A percentile compares a stretch with the other conserved stretches of the same genome.
phyloP scores from a whole-genome alignment of 2,888 invertebrate species.

The Adela reaumurella region DNA sequence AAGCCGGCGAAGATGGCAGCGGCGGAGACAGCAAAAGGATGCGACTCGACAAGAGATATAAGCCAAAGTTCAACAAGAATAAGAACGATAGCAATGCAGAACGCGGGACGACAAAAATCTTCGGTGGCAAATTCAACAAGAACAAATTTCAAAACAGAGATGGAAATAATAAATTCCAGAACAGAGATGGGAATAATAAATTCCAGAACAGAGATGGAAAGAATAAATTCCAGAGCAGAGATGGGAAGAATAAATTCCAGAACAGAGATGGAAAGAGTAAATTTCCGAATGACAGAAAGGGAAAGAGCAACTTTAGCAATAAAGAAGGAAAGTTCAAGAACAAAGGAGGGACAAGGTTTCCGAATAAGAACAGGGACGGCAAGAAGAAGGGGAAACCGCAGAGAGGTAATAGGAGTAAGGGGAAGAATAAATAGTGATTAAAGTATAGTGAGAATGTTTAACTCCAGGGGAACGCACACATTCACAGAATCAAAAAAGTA shows the following conservation, averaged over 20 bases:
- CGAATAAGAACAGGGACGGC: neutral
- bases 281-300: constrained; percentile 1
- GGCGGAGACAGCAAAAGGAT: constrained; percentile 43
- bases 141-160: constrained; percentile 1
- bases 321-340: neutral
- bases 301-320: neutral
- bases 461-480: too few species aligned
- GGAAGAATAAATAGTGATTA: neutral
- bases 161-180: constrained; percentile 1
- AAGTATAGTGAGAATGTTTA: neutral
- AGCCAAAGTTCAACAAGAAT: constrained; percentile 33
- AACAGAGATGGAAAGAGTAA: neutral
- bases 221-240: constrained; percentile 1
- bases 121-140: constrained; percentile 40
- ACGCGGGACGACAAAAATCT: constrained; percentile 26
- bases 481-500: too few species aligned
- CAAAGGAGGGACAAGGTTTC: constrained; percentile 19
- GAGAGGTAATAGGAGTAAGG: neutral
- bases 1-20: constrained; percentile 25
- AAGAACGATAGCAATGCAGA: constrained; percentile 14
- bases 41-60: constrained; percentile 37
- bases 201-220: neutral
- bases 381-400: neutral
- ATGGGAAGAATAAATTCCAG: neutral
- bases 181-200: constrained; percentile 1